phyloP scores from a whole-genome alignment of 1,140 invertebrate species.

The roundworm (Caenorhabditis elegans) region DNA sequence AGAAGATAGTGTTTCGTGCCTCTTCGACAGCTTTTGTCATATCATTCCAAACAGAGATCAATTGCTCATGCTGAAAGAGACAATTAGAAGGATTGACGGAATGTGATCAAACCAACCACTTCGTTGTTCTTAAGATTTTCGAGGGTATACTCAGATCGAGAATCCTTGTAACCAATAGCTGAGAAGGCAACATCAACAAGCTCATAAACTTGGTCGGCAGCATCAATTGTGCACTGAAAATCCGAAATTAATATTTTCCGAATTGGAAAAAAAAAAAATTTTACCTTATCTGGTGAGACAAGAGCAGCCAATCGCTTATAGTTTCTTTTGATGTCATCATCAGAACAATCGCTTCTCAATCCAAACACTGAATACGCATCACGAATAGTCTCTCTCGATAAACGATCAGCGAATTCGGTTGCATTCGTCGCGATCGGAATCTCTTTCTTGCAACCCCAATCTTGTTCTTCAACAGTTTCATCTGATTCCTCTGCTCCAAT shows the following conservation, averaged over 20 bases:
- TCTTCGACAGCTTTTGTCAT: slow-evolving; percentile 43
- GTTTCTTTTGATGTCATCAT: slow-evolving; percentile 90
- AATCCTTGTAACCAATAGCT: neutral
- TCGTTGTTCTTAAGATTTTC: neutral
- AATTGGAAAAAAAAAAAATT: too few species aligned
- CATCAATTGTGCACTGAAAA: slow-evolving; percentile 3
- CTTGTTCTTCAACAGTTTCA: neutral
- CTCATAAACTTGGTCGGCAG: neutral
- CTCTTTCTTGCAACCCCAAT: neutral
- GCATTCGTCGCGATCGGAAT: neutral
- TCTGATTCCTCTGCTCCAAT: neutral
- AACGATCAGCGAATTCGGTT: neutral
- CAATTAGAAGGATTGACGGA: neutral
- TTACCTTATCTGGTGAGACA: slow-evolving; percentile 7
- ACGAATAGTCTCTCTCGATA: neutral
- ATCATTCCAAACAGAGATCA: slow-evolving; percentile 42
- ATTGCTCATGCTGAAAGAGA: slow-evolving; percentile 84
- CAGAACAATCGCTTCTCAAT: slow-evolving; percentile 80
- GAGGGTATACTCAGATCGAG: neutral
- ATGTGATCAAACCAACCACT: neutral
- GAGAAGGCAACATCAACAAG: neutral
- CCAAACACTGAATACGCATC: slow-evolving; percentile 77
- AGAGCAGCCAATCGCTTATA: slow-evolving; percentile 87
- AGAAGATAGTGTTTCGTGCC: slow-evolving; percentile 67
- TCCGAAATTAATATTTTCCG: neutral